phyloP scores from a whole-genome alignment of 2,797 vertebrate species.

The Tokudaia tokunoshimensis region DNA sequence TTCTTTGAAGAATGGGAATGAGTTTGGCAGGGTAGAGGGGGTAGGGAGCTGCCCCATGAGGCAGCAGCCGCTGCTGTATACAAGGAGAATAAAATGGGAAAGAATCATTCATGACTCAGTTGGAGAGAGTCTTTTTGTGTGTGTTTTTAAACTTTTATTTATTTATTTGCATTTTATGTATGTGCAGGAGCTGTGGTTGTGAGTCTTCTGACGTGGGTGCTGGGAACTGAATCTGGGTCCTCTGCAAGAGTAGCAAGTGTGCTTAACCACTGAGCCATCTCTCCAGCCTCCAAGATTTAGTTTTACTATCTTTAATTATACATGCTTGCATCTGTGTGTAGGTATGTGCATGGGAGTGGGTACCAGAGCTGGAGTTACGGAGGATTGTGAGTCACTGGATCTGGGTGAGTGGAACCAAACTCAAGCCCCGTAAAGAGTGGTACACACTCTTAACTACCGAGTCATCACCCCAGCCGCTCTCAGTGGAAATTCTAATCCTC shows the following conservation, averaged over 20 bases:
- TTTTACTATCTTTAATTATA: background rate
- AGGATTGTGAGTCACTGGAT: background rate
- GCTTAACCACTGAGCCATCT: background rate
- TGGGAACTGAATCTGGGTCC: background rate
- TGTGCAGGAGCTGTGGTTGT: background rate
- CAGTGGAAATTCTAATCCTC: background rate
- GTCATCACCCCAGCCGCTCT: background rate
- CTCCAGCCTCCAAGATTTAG: background rate
- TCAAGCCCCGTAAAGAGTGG: background rate
- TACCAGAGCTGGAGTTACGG: background rate
- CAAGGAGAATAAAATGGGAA: background rate
- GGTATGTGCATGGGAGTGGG: background rate
- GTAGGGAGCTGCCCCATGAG: background rate
- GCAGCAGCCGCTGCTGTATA: background rate
- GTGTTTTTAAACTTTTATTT: background rate
- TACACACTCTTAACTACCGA: background rate
- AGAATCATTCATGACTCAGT: fast-evolving
- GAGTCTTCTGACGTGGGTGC: background rate
- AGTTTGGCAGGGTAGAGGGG: background rate
- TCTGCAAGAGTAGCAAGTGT: background rate
- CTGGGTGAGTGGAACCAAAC: background rate
- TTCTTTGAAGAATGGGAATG: background rate
- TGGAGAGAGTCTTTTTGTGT: background rate
- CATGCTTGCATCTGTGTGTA: background rate
- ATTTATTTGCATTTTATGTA: background rate